Conservation (phyloP, 2,113 vertebrate species). For the Camelus dromedarius region DNA sequence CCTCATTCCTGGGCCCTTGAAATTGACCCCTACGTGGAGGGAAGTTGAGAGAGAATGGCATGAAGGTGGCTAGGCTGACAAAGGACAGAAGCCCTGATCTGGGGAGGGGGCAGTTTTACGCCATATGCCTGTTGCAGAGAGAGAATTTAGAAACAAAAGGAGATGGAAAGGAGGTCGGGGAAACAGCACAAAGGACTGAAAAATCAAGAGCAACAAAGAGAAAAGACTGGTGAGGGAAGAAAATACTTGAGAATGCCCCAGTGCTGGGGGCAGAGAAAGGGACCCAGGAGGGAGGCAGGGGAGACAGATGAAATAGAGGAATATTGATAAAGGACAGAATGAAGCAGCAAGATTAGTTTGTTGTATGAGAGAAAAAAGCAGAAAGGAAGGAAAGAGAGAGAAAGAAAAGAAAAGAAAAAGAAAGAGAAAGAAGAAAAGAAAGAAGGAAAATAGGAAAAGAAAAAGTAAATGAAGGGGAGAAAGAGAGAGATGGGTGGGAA, state of each 20-base stretch:
- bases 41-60: background rate
- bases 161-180: background rate
- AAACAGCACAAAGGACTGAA: slow-evolving; percentile 24
- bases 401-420: background rate
- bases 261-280: background rate
- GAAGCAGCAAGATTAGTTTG: background rate
- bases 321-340: background rate
- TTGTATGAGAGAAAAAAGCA: background rate
- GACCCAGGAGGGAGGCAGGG: too few species aligned
- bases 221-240: background rate
- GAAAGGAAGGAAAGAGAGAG: background rate
- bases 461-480: background rate
- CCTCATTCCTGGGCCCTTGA: background rate
- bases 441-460: background rate
- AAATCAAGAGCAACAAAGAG: slow-evolving; percentile 19
- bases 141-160: slow-evolving; percentile 64
- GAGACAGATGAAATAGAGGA: background rate
- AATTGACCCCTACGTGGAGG: background rate
- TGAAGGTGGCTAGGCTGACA: background rate
- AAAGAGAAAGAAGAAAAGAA: background rate
- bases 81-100: background rate
- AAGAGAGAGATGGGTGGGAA: background rate
- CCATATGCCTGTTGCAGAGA: slow-evolving; percentile 3
- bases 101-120: background rate
- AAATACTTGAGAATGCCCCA: background rate